Percentiles rank a stretch among this genome's conserved stretches.
Evolutionary conservation across 2,888 invertebrate genomes (phyloP).

Genomic region (Eudiplozoon nipponicum): DNA sequence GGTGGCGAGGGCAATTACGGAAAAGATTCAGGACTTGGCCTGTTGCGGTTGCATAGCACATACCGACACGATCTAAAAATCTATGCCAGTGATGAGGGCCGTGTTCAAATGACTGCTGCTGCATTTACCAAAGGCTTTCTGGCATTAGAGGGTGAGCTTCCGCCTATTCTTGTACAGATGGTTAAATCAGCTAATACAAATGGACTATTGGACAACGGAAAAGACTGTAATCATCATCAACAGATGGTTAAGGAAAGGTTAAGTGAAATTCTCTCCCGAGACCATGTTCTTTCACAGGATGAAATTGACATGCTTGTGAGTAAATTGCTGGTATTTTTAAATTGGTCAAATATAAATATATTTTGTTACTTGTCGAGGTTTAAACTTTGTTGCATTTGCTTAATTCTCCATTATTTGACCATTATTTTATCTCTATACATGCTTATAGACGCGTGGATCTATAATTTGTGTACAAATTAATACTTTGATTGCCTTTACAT

Average conservation of each 20-base stretch:
- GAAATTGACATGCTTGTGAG: constrained; percentile 32
- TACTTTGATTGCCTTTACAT: no score
- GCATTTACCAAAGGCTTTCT: constrained; percentile 70
- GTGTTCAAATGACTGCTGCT: constrained; percentile 98
- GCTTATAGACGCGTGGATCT: no score
- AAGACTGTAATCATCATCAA: constrained; percentile 37
- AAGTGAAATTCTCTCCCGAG: constrained; percentile 60
- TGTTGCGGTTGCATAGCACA: constrained; percentile 72
- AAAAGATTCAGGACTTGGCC: constrained; percentile 67
- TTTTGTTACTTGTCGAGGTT: constrained; percentile 2
- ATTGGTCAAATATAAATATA: no score
- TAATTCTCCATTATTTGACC: no score
- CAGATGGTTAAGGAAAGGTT: constrained; percentile 63
- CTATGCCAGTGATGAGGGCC: constrained; percentile 90
- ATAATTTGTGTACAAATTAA: no score
- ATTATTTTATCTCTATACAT: no score
- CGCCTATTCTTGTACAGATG: constrained; percentile 89
- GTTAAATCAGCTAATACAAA: constrained; percentile 86
- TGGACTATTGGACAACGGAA: constrained; percentile 65
- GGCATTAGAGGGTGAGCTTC: constrained; percentile 80
- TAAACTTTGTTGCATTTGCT: constrained; percentile 33
- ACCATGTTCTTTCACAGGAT: constrained; percentile 48
- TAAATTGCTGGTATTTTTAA: no score
- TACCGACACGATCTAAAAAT: constrained; percentile 95
- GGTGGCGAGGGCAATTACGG: constrained; percentile 32